phyloP scores from a whole-genome alignment of 2,888 invertebrate genomes.

The Drosophila paramelanica region DNA sequence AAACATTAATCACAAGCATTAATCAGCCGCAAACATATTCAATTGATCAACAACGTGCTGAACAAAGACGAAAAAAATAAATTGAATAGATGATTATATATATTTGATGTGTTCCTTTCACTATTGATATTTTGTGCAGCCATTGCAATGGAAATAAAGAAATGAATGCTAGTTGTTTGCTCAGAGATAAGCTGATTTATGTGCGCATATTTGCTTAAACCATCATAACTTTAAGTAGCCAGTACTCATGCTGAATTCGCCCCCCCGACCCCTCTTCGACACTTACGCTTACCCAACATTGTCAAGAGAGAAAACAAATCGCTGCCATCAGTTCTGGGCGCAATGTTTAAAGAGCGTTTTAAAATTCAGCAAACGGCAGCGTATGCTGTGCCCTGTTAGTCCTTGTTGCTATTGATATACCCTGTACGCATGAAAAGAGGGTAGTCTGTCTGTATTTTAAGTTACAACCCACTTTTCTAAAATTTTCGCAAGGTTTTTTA shows the following conservation, averaged over 20 bases:
- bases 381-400: constrained; percentile 20
- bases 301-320: constrained; percentile 65
- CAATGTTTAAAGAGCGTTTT: constrained; percentile 76
- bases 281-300: constrained; percentile 21
- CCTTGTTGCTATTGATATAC: constrained; percentile 19
- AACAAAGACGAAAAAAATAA: not conserved
- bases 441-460: not conserved
- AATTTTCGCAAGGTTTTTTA: too few species aligned
- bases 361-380: constrained; percentile 66
- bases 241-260: constrained; percentile 25
- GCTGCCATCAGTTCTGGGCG: constrained; percentile 72
- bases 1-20: too few species aligned
- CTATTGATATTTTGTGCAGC: not conserved
- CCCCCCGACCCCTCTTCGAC: not conserved
- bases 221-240: constrained; percentile 36
- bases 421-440: not conserved
- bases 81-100: constrained; percentile 18
- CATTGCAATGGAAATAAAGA: constrained; percentile 3
- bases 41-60: not conserved
- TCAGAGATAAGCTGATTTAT: constrained; percentile 22
- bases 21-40: not conserved
- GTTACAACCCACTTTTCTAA: too few species aligned
- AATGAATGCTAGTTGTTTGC: not conserved
- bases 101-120: not conserved
- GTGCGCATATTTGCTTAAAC: constrained; percentile 31